These are phyloP conservation scores for Brachypteracias leptosomus DNA, from an alignment of 2,113 vertebrate genomes.

Conservation along the genomic window DNA sequence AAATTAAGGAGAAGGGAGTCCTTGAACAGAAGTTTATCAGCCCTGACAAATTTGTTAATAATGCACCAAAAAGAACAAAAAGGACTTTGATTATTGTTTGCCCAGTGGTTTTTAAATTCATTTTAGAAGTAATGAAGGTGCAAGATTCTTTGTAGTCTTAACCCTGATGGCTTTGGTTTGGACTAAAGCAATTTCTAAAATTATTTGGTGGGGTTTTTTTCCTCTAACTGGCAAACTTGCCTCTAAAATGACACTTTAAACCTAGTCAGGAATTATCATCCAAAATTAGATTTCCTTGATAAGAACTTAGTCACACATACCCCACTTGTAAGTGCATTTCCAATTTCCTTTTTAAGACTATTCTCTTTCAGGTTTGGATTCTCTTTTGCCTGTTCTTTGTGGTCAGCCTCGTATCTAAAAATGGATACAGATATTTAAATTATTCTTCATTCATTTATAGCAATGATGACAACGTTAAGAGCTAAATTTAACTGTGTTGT, in stretches of 20 bases:
- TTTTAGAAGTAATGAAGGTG: background rate
- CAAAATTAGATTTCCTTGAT: background rate
- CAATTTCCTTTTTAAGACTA: background rate
- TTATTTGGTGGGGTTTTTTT: background rate
- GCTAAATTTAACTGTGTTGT: background rate
- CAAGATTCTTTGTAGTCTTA: background rate
- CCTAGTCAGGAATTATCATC: background rate
- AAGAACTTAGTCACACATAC: background rate
- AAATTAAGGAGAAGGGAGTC: background rate
- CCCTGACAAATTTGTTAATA: background rate
- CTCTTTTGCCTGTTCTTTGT: background rate
- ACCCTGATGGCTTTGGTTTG: background rate
- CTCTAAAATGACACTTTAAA: background rate
- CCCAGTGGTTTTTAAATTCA: background rate
- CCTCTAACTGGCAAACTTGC: too few relatives aligned
- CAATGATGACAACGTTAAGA: background rate
- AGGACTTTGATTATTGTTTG: background rate
- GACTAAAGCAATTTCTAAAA: background rate
- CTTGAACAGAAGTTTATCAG: background rate
- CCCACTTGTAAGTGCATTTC: background rate
- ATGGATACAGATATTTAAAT: background rate
- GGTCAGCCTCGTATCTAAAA: background rate
- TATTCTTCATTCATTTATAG: conserved; percentile 27
- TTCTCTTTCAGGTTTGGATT: background rate
- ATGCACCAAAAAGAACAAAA: background rate